Conservation (phyloP, 1,140 invertebrate genomes). For the Drosophila lacertosa region DNA sequence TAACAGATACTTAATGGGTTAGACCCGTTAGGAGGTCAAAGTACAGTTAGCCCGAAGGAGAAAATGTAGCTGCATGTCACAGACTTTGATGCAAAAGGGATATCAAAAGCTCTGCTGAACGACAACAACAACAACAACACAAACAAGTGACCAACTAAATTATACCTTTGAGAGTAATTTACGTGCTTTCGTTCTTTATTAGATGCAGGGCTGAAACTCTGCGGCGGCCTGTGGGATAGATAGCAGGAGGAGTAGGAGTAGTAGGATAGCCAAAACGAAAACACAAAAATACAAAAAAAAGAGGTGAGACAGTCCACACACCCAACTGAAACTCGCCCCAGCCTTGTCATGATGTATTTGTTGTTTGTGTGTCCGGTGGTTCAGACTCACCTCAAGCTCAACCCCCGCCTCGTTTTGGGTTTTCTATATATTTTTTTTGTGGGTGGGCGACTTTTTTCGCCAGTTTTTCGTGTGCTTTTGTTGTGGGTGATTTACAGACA, state of each 20-base stretch:
- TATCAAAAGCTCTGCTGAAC: slow-evolving; percentile 32
- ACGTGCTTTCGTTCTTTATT: slow-evolving; percentile 79
- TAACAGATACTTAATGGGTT: background rate
- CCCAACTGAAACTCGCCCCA: slow-evolving; percentile 18
- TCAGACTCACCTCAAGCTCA: slow-evolving; percentile 63
- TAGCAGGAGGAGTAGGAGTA: too few species aligned
- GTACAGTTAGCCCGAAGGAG: slow-evolving; percentile 11
- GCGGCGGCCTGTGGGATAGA: slow-evolving; percentile 12
- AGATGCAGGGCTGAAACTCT: slow-evolving; percentile 34
- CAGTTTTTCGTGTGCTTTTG: slow-evolving; percentile 43
- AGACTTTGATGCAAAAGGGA: slow-evolving; percentile 56
- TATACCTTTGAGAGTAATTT: slow-evolving; percentile 80
- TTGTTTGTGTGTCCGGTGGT: slow-evolving; percentile 38
- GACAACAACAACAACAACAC: slow-evolving; percentile 31
- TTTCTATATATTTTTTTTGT: slow-evolving; percentile 4
- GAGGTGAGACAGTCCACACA: slow-evolving; percentile 21
- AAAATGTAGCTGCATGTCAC: slow-evolving; percentile 40
- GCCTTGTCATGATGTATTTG: slow-evolving; percentile 71
- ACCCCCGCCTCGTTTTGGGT: slow-evolving; percentile 13
- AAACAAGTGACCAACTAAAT: slow-evolving; percentile 65
- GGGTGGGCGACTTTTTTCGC: slow-evolving; percentile 8
- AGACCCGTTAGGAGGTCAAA: slow-evolving; percentile 2
- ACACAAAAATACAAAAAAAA: slow-evolving; percentile 34
- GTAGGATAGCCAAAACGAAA: slow-evolving; percentile 14
- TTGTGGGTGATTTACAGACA: slow-evolving; percentile 79